Conservation (phyloP, 2,797 vertebrate species). For the Amniataba percoides region DNA sequence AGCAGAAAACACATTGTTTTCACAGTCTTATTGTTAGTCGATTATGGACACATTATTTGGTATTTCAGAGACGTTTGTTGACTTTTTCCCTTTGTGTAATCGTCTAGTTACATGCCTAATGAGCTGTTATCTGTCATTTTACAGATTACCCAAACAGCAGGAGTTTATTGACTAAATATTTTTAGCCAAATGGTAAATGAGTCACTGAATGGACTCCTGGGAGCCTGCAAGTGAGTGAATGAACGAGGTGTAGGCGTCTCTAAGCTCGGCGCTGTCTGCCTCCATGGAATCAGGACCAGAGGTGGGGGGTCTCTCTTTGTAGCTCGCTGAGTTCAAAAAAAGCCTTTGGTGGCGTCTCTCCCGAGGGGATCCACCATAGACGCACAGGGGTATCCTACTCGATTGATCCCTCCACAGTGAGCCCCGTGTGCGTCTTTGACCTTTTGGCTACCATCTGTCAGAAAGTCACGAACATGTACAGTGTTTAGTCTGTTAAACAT, state of each 20-base stretch:
- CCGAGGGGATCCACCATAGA: slow-evolving; percentile 61
- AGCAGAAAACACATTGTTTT: background rate
- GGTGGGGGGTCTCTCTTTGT: slow-evolving; percentile 79
- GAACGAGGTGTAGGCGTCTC: slow-evolving; percentile 48
- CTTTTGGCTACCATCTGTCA: slow-evolving; percentile 79
- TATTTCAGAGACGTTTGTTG: slow-evolving; percentile 5
- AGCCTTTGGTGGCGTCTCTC: slow-evolving; percentile 75
- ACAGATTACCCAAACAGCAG: slow-evolving; percentile 4
- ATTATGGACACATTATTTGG: background rate
- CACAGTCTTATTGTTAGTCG: background rate
- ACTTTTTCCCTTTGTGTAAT: slow-evolving; percentile 13
- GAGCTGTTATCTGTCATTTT: slow-evolving; percentile 14
- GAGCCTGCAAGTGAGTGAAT: slow-evolving; percentile 51
- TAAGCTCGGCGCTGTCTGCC: slow-evolving; percentile 50
- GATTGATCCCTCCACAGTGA: slow-evolving; percentile 67
- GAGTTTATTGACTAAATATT: slow-evolving; percentile 10
- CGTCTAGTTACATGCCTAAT: background rate
- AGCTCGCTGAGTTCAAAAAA: slow-evolving; percentile 84
- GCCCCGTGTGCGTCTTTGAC: slow-evolving; percentile 76
- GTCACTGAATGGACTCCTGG: slow-evolving; percentile 43
- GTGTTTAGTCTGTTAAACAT: slow-evolving; percentile 48
- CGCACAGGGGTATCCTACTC: slow-evolving; percentile 50
- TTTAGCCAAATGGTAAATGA: slow-evolving; percentile 39
- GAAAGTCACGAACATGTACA: slow-evolving; percentile 55
- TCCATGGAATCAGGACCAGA: slow-evolving; percentile 62